Percentiles rank a stretch among this genome's conserved stretches.
Evolutionary conservation across 2,113 vertebrate species (phyloP).

Genomic region (Megalops atlanticus): DNA sequence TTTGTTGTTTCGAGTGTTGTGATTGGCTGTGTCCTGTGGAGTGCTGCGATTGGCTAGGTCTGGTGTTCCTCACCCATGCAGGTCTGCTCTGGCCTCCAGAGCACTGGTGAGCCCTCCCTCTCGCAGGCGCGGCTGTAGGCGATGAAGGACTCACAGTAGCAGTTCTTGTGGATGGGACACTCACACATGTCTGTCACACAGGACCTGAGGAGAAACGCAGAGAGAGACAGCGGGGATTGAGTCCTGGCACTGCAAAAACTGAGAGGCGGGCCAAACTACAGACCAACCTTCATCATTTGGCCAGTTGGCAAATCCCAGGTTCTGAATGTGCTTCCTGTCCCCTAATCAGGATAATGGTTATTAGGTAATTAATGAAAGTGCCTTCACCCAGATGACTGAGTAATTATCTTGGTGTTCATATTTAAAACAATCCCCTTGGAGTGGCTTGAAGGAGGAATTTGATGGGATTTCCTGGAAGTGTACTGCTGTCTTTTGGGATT

Average conservation of each 20-base stretch:
- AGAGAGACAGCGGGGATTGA: not conserved
- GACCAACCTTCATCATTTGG: not conserved
- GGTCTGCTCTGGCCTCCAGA: conserved; percentile 82
- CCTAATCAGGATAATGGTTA: no score
- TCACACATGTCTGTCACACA: conserved; percentile 99
- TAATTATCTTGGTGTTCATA: no score
- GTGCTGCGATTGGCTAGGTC: not conserved
- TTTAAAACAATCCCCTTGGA: no score
- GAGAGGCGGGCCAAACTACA: not conserved
- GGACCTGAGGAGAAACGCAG: conserved; percentile 73
- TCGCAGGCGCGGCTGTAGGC: conserved; percentile 91
- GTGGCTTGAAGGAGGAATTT: no score
- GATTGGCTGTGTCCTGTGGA: not conserved
- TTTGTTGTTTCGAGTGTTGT: not conserved
- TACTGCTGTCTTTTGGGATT: not conserved
- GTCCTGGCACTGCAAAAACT: not conserved
- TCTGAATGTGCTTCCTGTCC: no score
- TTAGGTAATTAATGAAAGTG: no score
- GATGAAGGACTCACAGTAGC: conserved; percentile 95
- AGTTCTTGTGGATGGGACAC: conserved; percentile 94
- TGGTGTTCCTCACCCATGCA: conserved; percentile 82
- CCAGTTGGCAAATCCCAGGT: no score
- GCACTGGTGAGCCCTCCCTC: conserved; percentile 81
- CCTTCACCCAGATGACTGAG: no score
- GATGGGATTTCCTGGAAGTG: not conserved